phyloP scores from a whole-genome alignment of 1,140 invertebrate species.

The Heliconius nattereri region DNA sequence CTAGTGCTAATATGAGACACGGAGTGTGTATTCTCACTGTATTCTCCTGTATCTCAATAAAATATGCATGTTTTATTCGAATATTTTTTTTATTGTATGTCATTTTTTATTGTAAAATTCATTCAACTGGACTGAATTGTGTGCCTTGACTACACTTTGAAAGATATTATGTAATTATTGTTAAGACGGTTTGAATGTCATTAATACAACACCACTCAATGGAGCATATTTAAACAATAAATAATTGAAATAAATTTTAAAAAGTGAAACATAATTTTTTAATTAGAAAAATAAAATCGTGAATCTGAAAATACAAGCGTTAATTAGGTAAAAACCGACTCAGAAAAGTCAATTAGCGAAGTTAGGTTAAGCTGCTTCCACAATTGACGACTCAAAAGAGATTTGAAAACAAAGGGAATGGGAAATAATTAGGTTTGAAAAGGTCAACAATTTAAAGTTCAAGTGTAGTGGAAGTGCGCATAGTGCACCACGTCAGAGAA shows the following conservation, averaged over 20 bases:
- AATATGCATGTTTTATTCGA: too few relatives aligned
- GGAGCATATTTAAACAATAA: background rate
- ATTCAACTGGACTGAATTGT: too few relatives aligned
- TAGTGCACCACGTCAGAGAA: background rate
- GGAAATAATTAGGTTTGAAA: background rate
- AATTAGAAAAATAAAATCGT: background rate
- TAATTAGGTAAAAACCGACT: background rate
- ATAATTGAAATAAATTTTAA: background rate
- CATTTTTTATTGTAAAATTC: too few relatives aligned
- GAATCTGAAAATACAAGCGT: background rate
- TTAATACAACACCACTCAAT: background rate
- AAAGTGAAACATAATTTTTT: background rate
- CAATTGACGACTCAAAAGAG: background rate
- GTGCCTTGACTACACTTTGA: too few relatives aligned
- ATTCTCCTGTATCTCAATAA: too few relatives aligned
- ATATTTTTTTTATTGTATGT: too few relatives aligned
- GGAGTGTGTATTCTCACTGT: too few relatives aligned
- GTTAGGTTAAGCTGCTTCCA: background rate
- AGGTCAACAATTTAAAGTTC: conserved; percentile 2
- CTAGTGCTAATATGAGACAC: too few relatives aligned
- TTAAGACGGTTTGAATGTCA: background rate
- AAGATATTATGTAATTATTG: too few relatives aligned
- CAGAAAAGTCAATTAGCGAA: conserved; percentile 4
- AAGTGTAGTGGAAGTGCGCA: background rate
- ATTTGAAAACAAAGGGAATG: conserved; percentile 8